These are phyloP conservation scores for Scarus forsteni DNA, from an alignment of 2,797 vertebrate species.

Conservation along the genomic window DNA sequence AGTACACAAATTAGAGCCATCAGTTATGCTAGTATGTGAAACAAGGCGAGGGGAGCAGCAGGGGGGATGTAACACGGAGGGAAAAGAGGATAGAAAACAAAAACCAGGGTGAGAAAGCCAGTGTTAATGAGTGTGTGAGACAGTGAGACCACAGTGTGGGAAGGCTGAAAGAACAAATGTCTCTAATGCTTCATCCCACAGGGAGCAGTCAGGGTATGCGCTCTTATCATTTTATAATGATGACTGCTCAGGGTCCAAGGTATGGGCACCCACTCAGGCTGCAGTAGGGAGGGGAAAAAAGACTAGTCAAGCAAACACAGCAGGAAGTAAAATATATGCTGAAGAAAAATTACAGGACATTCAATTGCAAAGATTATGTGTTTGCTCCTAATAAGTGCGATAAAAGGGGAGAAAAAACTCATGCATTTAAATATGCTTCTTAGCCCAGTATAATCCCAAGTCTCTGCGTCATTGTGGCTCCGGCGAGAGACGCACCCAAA, in stretches of 20 bases:
- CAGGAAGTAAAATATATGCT: slow-evolving; percentile 70
- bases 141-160: slow-evolving; percentile 64
- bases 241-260: slow-evolving; percentile 73
- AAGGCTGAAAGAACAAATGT: slow-evolving; percentile 65
- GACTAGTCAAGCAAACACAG: slow-evolving; percentile 54
- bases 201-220: slow-evolving; percentile 68
- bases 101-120: slow-evolving; percentile 39
- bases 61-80: slow-evolving; percentile 44
- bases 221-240: slow-evolving; percentile 82
- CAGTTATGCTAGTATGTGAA: slow-evolving; percentile 77
- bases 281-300: slow-evolving; percentile 16
- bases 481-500: slow-evolving; percentile 69
- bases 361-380: slow-evolving; percentile 82
- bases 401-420: slow-evolving; percentile 78
- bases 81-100: slow-evolving; percentile 43
- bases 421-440: slow-evolving; percentile 90
- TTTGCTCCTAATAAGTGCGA: slow-evolving; percentile 82
- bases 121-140: slow-evolving; percentile 65
- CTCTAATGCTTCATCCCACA: slow-evolving; percentile 73
- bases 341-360: slow-evolving; percentile 78
- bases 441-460: slow-evolving; percentile 77
- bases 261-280: slow-evolving; percentile 64
- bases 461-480: slow-evolving; percentile 73
- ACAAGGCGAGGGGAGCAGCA: slow-evolving; percentile 55
- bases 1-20: slow-evolving; percentile 84